These are phyloP conservation scores for Nyctibius bracteatus DNA, from an alignment of 2,113 vertebrate species.

Conservation along the genomic window DNA sequence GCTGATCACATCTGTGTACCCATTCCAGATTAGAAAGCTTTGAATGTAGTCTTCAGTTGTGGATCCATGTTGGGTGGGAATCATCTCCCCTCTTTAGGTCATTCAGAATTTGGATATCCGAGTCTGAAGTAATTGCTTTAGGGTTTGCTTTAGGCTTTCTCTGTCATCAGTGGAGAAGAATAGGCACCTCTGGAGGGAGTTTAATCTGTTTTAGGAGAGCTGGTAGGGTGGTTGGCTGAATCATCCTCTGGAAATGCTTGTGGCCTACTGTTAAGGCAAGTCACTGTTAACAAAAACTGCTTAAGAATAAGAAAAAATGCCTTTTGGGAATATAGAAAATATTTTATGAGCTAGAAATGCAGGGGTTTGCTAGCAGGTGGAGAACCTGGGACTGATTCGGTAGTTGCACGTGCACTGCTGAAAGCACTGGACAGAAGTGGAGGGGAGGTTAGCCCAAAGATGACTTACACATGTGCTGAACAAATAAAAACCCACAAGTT, in stretches of 20 bases:
- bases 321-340: background rate
- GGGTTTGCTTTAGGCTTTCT: too few relatives aligned
- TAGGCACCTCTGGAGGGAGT: background rate
- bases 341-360: background rate
- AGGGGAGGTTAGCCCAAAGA: background rate
- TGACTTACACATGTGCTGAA: background rate
- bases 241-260: background rate
- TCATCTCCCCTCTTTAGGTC: background rate
- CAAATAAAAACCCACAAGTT: background rate
- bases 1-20: fast-evolving
- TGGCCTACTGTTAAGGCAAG: background rate
- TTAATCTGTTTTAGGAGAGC: background rate
- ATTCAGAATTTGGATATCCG: background rate
- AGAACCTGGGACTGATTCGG: background rate
- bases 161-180: background rate
- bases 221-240: background rate
- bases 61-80: background rate
- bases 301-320: background rate
- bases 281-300: background rate
- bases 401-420: background rate
- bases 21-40: background rate
- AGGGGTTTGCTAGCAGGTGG: background rate
- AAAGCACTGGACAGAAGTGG: background rate
- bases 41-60: background rate
- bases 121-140: background rate